phyloP scores from a whole-genome alignment of 2,113 vertebrate species.

The Terrapene triunguis region DNA sequence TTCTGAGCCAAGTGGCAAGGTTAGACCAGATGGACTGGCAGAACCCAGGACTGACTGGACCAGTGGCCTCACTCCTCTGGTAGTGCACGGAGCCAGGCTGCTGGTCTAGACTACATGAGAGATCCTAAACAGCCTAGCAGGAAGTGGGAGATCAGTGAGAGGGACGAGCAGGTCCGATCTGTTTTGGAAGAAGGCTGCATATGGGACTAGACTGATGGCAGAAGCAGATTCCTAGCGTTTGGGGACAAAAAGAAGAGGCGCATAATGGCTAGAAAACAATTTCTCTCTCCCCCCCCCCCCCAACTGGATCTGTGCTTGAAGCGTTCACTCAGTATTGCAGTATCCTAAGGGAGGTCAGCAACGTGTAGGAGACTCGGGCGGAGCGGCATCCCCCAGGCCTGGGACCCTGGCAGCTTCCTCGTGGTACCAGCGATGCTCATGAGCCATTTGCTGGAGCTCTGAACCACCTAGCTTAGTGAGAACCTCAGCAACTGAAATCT shows the following conservation, averaged over 20 bases:
- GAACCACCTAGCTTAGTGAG: neutral
- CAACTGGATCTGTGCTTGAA: fast-evolving
- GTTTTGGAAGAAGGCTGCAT: neutral
- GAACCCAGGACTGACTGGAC: neutral
- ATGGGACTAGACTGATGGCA: neutral
- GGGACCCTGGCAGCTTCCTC: neutral
- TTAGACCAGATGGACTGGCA: neutral
- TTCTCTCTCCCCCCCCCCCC: too few species aligned
- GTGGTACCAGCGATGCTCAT: neutral
- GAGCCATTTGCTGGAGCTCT: neutral
- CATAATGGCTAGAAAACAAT: neutral
- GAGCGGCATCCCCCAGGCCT: neutral
- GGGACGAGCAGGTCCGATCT: neutral
- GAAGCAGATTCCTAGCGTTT: neutral
- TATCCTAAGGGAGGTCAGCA: neutral
- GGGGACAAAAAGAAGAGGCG: neutral
- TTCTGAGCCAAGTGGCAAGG: neutral
- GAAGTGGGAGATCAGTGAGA: neutral
- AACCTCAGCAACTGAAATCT: fast-evolving
- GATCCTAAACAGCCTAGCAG: neutral
- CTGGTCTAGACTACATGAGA: neutral
- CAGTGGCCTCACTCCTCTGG: neutral
- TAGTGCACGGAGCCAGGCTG: neutral
- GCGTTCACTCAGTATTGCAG: fast-evolving
- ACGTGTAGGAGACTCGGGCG: neutral